These are phyloP conservation scores for Monoplex corrugatus DNA, from an alignment of 2,888 invertebrate genomes.

Conservation along the genomic window DNA sequence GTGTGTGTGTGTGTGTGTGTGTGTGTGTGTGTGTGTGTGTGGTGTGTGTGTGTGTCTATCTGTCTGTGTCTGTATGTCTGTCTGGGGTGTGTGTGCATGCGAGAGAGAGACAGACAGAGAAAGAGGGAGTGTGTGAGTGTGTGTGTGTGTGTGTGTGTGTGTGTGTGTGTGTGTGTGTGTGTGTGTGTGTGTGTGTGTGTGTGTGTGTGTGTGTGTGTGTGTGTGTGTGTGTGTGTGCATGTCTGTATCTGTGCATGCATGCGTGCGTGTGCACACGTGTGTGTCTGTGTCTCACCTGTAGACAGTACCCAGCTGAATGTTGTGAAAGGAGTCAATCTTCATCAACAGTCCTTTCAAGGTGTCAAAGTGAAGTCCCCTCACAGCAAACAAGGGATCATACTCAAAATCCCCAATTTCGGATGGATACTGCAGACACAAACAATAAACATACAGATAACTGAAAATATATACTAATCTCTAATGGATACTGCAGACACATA, in stretches of 20 bases:
- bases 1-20: too few species aligned
- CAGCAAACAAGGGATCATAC: conserved; percentile 95
- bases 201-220: background rate
- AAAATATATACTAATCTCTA: too few species aligned
- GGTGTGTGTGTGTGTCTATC: too few species aligned
- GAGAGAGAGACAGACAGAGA: too few species aligned
- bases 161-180: background rate
- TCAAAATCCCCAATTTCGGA: conserved; percentile 89
- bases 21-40: too few species aligned
- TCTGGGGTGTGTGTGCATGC: too few species aligned
- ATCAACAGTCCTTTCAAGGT: conserved; percentile 95
- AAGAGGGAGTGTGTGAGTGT: too few species aligned
- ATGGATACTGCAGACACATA: background rate
- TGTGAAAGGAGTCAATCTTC: conserved; percentile 97
- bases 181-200: background rate
- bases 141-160: too few species aligned
- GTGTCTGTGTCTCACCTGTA: conserved; percentile 83
- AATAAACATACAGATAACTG: too few species aligned
- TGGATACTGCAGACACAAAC: conserved; percentile 93
- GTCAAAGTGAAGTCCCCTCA: conserved; percentile 98
- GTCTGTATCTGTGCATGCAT: too few species aligned
- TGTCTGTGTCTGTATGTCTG: background rate
- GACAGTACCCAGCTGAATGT: conserved; percentile 97
- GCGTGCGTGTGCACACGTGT: too few species aligned
- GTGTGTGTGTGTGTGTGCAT: too few species aligned